Evolutionary conservation across 2,888 invertebrate genomes (phyloP).

Genomic region (Heliconius aoede): DNA sequence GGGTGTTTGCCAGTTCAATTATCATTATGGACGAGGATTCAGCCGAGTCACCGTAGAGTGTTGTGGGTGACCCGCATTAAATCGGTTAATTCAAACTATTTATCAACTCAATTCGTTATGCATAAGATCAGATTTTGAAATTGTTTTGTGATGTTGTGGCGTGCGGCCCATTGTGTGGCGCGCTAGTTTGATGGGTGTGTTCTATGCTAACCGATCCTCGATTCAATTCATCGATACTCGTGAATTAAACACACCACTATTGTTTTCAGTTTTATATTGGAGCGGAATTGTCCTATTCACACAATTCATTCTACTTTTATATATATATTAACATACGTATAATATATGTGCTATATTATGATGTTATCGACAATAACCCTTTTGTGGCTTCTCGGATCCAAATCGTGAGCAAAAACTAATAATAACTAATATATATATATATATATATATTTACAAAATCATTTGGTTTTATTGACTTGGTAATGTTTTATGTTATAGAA

Average conservation of each 20-base stretch:
- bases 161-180: constrained; percentile 70
- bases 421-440: too few relatives aligned
- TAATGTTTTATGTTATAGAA: too few relatives aligned
- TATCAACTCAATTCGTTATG: constrained; percentile 82
- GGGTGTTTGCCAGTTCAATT: constrained; percentile 84
- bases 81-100: constrained; percentile 84
- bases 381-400: not conserved
- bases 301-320: not conserved
- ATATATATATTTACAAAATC: not conserved
- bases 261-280: constrained; percentile 34
- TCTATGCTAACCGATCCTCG: constrained; percentile 77
- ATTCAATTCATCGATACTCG: constrained; percentile 70
- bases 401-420: not conserved
- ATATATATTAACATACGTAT: not conserved
- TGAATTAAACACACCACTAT: constrained; percentile 43
- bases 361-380: not conserved
- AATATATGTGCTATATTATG: not conserved
- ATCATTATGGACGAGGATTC: constrained; percentile 78
- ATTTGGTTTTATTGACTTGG: too few relatives aligned
- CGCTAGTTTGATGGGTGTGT: constrained; percentile 80
- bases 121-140: constrained; percentile 82
- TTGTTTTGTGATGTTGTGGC: constrained; percentile 82
- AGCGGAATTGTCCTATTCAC: constrained; percentile 17
- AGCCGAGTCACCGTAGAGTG: constrained; percentile 78
- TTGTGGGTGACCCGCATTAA: constrained; percentile 83